Conservation (phyloP, 2,113 vertebrate species). For the Hyperopisus bebe region DNA sequence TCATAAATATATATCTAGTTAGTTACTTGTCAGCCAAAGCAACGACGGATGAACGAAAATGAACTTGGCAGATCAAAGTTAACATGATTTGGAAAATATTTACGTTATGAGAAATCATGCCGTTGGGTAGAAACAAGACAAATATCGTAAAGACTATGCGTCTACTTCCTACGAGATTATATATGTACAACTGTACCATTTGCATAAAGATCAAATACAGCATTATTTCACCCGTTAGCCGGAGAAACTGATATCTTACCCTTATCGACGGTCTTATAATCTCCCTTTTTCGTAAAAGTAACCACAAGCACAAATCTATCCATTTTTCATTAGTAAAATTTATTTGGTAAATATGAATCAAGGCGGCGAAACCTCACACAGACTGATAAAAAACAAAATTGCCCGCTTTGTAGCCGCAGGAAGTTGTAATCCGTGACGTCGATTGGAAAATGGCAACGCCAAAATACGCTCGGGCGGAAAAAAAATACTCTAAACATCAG, state of each 20-base stretch:
- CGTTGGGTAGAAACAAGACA: not conserved
- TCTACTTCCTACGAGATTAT: not conserved
- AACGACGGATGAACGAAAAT: not conserved
- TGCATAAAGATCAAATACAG: not conserved
- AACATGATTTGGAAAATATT: not conserved
- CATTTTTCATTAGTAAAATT: constrained; percentile 21
- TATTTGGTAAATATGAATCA: not conserved
- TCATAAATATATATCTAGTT: not conserved
- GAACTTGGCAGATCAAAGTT: not conserved
- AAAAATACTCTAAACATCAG: not conserved
- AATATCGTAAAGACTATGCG: not conserved
- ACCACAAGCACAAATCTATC: constrained; percentile 41
- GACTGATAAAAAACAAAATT: constrained; percentile 21
- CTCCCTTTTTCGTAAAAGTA: constrained; percentile 20
- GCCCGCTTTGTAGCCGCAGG: constrained; percentile 26
- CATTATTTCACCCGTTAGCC: not conserved
- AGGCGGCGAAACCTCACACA: not conserved
- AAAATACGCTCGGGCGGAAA: constrained; percentile 21
- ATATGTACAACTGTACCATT: not conserved
- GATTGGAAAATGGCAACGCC: not conserved
- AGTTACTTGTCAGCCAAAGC: not conserved
- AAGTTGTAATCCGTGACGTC: not conserved
- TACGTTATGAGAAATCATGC: not conserved
- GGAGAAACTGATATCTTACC: not conserved
- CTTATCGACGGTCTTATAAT: not conserved